Evolutionary conservation across 2,113 vertebrate species (phyloP).

Genomic region (Calidris pygmaea): DNA sequence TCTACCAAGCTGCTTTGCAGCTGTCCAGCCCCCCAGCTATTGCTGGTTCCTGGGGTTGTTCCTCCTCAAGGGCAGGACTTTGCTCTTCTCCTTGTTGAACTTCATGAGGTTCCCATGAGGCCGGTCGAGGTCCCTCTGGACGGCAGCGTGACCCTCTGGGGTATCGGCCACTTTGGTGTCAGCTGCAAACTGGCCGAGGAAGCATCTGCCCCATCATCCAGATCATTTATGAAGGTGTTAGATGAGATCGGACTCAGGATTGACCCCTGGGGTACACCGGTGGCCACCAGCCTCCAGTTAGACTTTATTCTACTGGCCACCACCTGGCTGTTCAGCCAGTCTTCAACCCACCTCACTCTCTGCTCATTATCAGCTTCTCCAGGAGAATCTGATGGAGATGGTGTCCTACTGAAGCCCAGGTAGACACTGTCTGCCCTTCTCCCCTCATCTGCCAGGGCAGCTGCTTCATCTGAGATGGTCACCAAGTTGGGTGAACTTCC

Average conservation of each 20-base stretch:
- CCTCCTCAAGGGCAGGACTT: neutral
- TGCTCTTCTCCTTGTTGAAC: neutral
- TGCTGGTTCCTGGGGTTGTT: too few species aligned
- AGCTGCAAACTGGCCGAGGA: too few species aligned
- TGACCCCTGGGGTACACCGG: too few species aligned
- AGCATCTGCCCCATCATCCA: neutral
- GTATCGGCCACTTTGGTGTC: neutral
- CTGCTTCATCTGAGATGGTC: neutral
- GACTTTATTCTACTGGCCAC: neutral
- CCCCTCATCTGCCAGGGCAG: neutral
- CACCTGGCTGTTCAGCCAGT: neutral
- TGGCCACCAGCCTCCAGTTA: neutral
- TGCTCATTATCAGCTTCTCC: neutral
- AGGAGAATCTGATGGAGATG: neutral
- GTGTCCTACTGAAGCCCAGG: neutral
- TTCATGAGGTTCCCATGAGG: neutral
- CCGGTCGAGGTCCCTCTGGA: neutral
- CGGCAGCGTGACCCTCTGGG: accelerated
- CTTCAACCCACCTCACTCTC: neutral
- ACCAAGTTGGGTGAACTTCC: neutral
- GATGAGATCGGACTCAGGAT: too few species aligned
- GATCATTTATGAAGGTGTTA: neutral
- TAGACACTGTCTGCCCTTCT: too few species aligned
- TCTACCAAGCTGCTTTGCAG: neutral
- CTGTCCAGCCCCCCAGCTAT: neutral